Base-by-base conservation (phyloP, 2,797 vertebrate species). In the Urocyon cinereoargenteus region DNA sequence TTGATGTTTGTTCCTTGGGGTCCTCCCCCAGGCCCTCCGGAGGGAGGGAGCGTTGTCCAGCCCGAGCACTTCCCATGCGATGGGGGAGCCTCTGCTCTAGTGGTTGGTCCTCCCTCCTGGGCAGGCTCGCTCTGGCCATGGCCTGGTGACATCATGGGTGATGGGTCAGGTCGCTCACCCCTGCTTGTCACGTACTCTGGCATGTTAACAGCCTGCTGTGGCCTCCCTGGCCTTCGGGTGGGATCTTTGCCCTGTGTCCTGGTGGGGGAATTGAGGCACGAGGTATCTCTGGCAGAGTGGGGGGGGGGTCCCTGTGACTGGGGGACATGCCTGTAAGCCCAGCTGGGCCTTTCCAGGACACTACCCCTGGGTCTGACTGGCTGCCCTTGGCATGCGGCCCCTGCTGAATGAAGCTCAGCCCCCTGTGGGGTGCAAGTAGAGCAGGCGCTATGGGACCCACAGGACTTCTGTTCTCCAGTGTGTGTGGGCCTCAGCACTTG, bases 401-500 rank as follows among this genome's bases (percentile, higher is more conserved):
- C 13, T 2, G 18, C 11, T 14, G 1, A 4, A 11, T 14, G 1
- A 4, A 24, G 14, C n/a, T 72, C 15, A 6, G 53, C 13, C 31
- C 16, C 18, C 5, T 6, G 15, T 51, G 24, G 15, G 12, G 2
- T 6, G 12, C 10, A 14, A 45, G 40, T 45, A 45, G 40, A 45
- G 40, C 40, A 45, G 40, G 40, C 40, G 40, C 40, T 40, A 40
- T 40, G 40, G 40, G 40, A 40, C 40, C 40, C 40, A 40, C 1
- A 72, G 28, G 62, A n/a, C 15, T 24, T 2, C 2, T 45, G 15
- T 61, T 28, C 34, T 28, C 5, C 0, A 0, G 18, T 0, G 1
- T 12, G 26, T 28, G 22, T 45, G 57, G 49, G 28, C 21, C 8
- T 26, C 24, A 6, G 24, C 49, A 15, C 31, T 22, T 11, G 1